Base-by-base conservation (phyloP, 2,888 invertebrate genomes). In the Tortrix viridana region DNA sequence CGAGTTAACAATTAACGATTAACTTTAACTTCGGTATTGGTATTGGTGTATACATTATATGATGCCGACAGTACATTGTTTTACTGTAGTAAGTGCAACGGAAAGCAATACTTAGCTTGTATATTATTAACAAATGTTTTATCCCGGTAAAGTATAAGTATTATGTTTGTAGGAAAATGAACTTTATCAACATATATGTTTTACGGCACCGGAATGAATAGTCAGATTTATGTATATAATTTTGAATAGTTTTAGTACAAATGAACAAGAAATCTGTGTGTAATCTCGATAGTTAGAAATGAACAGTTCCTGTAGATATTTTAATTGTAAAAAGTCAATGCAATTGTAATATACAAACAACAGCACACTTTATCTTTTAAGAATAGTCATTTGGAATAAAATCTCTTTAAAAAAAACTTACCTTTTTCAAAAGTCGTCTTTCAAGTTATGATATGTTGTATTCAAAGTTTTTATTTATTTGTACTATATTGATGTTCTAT, bases 401-500 rank as follows among this genome's bases (percentile, higher is more conserved):
- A 32, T 16, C 41, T 18, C 44, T 12, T 44, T n/a, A n/a, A 44
- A 9, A 5, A 38, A 43, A 44, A 44, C 44, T 44, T 6, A 44
- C 18, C n/a, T 38, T 3, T 5, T 26, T 14, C n/a, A 38, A 38
- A n/a, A 38, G 7, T 20, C 49, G 56, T 56, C 32, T 22, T 50
- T 62, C 9, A 50, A 50, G 50, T 47, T 63, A 63, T 52, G 32
- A 12, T 50, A 47, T 52, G 57, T 63, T 63, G 38, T 62, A 63
- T 57, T 53, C 19, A 63, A n/a, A 56, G 19, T 49, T 58, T 48
- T 55, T 65, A 67, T 65, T 70, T 69, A 44, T 46, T 53, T 66
- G 66, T 69, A 66, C 69, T 69, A 54, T 56, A 64, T 66, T 67
- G 65, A 57, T 52, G 65, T 70, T 69, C 69, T 70, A 68, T 26